A percentile compares a stretch with the other conserved stretches of the same genome.
These are phyloP conservation scores for Nilaparvata lugens DNA, from an alignment of 1,140 invertebrate species.

Conservation along the genomic window DNA sequence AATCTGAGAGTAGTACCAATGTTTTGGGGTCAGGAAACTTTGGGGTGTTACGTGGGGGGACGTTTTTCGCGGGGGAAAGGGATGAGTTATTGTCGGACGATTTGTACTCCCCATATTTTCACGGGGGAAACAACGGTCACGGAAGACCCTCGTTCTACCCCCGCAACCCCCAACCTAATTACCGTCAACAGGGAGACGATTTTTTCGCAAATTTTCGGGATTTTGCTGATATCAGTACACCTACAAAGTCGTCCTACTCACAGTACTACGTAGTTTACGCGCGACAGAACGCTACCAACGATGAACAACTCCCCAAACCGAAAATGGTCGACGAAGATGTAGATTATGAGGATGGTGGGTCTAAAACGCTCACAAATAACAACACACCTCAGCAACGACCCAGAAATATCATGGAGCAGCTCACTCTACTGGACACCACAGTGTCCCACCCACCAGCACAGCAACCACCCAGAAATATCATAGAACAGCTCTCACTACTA, in stretches of 20 bases:
- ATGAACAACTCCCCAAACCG: neutral
- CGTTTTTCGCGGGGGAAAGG: slow-evolving; percentile 58
- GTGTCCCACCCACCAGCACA: too few species aligned
- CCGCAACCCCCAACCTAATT: slow-evolving; percentile 38
- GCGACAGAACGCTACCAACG: slow-evolving; percentile 52
- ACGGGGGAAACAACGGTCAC: slow-evolving; percentile 46
- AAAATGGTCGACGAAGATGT: too few species aligned
- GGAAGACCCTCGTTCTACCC: slow-evolving; percentile 48
- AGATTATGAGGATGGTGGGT: too few species aligned
- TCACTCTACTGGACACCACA: too few species aligned
- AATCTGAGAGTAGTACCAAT: slow-evolving; percentile 17
- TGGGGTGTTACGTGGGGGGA: slow-evolving; percentile 76
- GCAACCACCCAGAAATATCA: too few species aligned
- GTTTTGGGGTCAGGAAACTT: slow-evolving; percentile 81
- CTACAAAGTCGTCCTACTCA: slow-evolving; percentile 68
- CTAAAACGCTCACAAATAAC: too few species aligned
- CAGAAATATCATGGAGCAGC: too few species aligned
- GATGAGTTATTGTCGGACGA: slow-evolving; percentile 39
- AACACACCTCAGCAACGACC: too few species aligned
- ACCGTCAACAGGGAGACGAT: slow-evolving; percentile 36
- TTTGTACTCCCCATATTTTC: slow-evolving; percentile 52
- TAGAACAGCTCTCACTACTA: too few species aligned
- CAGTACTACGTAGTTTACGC: slow-evolving; percentile 69
- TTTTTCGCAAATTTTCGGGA: slow-evolving; percentile 82
- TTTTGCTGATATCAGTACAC: slow-evolving; percentile 78